These are phyloP conservation scores for Tadarida brasiliensis DNA, from an alignment of 2,797 vertebrate species.

Conservation along the genomic window DNA sequence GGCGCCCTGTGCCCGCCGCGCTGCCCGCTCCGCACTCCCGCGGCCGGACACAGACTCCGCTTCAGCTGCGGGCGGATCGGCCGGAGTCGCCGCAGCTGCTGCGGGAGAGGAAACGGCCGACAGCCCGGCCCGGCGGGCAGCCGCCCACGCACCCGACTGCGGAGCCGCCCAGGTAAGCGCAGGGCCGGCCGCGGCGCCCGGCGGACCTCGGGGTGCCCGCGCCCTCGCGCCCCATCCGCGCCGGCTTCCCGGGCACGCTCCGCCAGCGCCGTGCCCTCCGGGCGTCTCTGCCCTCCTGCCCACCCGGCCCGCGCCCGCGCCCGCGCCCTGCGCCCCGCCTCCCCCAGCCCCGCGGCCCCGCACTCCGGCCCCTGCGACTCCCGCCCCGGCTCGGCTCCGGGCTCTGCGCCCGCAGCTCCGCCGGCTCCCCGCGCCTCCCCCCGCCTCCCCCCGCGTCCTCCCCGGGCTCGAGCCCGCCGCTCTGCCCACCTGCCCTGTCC, in stretches of 20 bases:
- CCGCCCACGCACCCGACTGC: conserved; percentile 33
- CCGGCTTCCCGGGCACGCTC: not conserved
- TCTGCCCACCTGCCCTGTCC: not conserved
- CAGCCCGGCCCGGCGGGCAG: not conserved
- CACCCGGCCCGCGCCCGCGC: not conserved
- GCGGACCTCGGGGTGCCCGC: not conserved
- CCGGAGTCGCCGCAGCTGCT: conserved; percentile 74
- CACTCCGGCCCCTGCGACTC: not conserved
- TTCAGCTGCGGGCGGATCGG: conserved; percentile 75
- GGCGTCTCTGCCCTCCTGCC: conserved; percentile 52
- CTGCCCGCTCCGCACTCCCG: conserved; percentile 66
- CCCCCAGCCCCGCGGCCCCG: not conserved
- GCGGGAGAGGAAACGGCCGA: conserved; percentile 57
- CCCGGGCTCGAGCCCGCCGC: not conserved
- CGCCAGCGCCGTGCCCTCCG: not conserved
- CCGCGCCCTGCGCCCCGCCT: too few relatives aligned
- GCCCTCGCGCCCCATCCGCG: too few relatives aligned
- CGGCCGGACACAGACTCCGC: conserved; percentile 78
- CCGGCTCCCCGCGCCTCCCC: not conserved
- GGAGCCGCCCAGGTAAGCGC: conserved; percentile 79
- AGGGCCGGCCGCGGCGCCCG: conserved; percentile 52
- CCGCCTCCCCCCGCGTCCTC: not conserved
- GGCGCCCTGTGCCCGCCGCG: conserved; percentile 63
- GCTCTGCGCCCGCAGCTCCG: conserved; percentile 24
- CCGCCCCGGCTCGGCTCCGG: not conserved